Percentiles rank a stretch among this genome's conserved stretches.
Conservation (phyloP, 2,888 invertebrate species). For the Andrena hattorfiana region DNA sequence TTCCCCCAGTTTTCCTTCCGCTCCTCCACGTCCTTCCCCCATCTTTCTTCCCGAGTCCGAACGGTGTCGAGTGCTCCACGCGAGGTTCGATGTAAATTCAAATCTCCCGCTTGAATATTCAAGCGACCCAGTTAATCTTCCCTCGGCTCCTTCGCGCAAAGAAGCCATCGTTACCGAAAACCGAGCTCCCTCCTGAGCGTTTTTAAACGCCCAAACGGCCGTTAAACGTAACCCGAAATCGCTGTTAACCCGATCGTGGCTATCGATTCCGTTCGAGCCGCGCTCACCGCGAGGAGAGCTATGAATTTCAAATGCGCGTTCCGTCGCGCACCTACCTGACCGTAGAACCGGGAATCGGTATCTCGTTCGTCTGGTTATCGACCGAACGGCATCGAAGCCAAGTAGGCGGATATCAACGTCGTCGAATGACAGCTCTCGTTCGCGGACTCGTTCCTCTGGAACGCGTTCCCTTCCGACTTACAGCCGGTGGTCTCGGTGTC, state of each 20-base stretch:
- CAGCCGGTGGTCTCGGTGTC: background rate
- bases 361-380: conserved; percentile 62
- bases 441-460: background rate
- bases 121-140: conserved; percentile 42
- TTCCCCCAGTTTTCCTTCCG: background rate
- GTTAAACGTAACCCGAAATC: conserved; percentile 50
- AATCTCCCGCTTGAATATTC: conserved; percentile 43
- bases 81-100: conserved; percentile 36
- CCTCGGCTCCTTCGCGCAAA: background rate
- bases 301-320: conserved; percentile 65
- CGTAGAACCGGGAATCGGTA: conserved; percentile 49
- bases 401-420: conserved; percentile 35
- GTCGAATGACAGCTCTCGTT: conserved; percentile 46
- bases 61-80: background rate
- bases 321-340: conserved; percentile 34
- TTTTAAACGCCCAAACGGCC: conserved; percentile 27
- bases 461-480: conserved; percentile 5
- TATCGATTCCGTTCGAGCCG: conserved; percentile 56
- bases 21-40: background rate
- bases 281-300: conserved; percentile 51
- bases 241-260: conserved; percentile 58
- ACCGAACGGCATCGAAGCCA: conserved; percentile 40
- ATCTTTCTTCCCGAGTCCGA: background rate
- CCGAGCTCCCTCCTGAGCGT: background rate
- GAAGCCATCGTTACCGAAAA: conserved; percentile 27